Base-by-base conservation (phyloP, 2,888 invertebrate genomes). In the Scrobipalpa costella region DNA sequence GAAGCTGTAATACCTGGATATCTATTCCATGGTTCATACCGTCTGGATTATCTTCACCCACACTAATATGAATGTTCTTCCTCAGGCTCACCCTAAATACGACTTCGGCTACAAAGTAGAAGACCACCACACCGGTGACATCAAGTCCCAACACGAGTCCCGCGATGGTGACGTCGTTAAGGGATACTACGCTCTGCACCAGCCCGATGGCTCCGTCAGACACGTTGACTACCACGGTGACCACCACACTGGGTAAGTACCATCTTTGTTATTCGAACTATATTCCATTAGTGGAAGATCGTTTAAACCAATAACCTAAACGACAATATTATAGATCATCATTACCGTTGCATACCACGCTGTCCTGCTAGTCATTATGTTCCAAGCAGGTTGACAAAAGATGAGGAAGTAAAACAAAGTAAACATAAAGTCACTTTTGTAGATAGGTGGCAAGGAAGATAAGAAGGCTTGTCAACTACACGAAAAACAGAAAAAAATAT, bases 151-250 rank as follows among this genome's bases (percentile, higher is more conserved):
- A 73, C 84, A 85, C 67, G 90, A 90, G 70, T 68, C 69, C 27
- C 75, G 81, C 27, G 87, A 88, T 61, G 87, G 88, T 8, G 86
- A 87, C 67, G 77, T 79, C n/a, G 87, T 87, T 60, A 34, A 67
- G 27, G 44, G 36, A 49, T 34, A 64, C 55, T 61, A 61, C 57
- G 15, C 75, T 38, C 74, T 83, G 69, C 80, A 79, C 55, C 77
- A 83, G 66, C 78, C 81, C 13, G 83, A 83, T 61, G 81, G 81
- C 63, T 76, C 78, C 67, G 62, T 77, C 70, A 74, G 82, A 47
- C 72, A 74, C 58, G 81, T 81, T 34, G 73, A 80, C 64, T 73
- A 74, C 63, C 64, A 65, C 21, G 68, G 69, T n/a, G 71, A 74
- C 67, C 64, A 71, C 7, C 67, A 71, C 44, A 61, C 69, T 27